phyloP scores from a whole-genome alignment of 2,888 invertebrate genomes.

The Tenthredo notha region DNA sequence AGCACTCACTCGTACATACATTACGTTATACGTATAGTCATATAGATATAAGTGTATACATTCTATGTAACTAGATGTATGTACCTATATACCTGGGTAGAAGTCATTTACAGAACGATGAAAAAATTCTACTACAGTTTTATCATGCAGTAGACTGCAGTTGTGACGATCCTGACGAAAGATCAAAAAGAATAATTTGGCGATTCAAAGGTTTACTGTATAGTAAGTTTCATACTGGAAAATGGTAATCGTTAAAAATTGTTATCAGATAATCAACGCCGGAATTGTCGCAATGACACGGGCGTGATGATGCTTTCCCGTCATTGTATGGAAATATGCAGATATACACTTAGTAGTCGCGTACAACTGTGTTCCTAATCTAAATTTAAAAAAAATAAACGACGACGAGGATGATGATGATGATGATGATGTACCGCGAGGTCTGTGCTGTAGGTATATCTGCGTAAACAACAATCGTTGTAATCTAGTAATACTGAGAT shows the following conservation, averaged over 20 bases:
- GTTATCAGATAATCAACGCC: slow-evolving; percentile 71
- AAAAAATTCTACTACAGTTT: slow-evolving; percentile 3
- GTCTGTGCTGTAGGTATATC: not conserved
- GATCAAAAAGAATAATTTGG: not conserved
- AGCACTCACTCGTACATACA: slow-evolving; percentile 54
- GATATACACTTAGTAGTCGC: not conserved
- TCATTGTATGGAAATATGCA: slow-evolving; percentile 73
- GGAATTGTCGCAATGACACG: slow-evolving; percentile 73
- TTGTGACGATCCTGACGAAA: not conserved
- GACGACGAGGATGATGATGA: not conserved
- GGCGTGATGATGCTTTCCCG: slow-evolving; percentile 67
- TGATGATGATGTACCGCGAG: not conserved
- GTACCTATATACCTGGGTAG: not conserved
- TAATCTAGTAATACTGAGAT: slow-evolving; percentile 15
- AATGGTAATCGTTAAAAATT: slow-evolving; percentile 30
- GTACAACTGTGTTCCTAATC: not conserved
- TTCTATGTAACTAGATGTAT: not conserved
- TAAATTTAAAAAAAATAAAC: not conserved
- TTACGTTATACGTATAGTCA: not conserved
- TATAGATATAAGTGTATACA: not conserved
- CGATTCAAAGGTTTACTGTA: not conserved
- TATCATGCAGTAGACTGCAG: not conserved
- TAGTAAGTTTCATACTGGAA: not conserved
- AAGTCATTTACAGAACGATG: slow-evolving; percentile 13
- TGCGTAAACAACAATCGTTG: slow-evolving; percentile 5